phyloP scores from a whole-genome alignment of 2,888 invertebrate genomes.

The Acrobasis suavella region DNA sequence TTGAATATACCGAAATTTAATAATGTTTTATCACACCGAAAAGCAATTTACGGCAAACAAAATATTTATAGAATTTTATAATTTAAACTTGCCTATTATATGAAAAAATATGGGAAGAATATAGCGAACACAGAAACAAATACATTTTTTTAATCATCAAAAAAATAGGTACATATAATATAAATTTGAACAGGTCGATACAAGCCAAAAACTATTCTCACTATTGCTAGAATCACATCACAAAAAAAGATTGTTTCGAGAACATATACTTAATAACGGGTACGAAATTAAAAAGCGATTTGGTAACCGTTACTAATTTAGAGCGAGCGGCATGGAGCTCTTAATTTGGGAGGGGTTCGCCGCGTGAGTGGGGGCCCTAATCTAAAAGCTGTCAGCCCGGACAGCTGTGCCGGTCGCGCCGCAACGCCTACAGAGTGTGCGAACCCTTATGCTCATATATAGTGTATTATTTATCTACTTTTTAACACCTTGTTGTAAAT shows the following conservation, averaged over 20 bases:
- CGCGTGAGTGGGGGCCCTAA: conserved; percentile 60
- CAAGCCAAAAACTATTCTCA: background rate
- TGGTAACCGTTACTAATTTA: conserved; percentile 80
- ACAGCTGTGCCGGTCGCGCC: conserved; percentile 64
- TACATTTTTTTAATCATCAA: no score
- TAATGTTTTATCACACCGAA: no score
- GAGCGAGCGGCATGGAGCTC: conserved; percentile 66
- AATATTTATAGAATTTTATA: no score
- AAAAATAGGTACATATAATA: no score
- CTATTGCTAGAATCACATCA: conserved; percentile 25
- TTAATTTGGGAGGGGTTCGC: conserved; percentile 70
- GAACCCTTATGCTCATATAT: conserved; percentile 51
- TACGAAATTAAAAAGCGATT: conserved; percentile 80
- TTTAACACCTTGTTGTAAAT: background rate
- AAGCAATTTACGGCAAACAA: no score
- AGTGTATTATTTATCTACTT: conserved; percentile 30
- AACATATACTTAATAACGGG: conserved; percentile 68
- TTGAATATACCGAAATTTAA: no score
- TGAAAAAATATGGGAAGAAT: no score
- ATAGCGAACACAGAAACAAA: no score
- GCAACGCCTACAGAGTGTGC: conserved; percentile 49
- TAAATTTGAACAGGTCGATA: background rate
- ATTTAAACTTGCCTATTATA: no score
- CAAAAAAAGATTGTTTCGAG: conserved; percentile 46
- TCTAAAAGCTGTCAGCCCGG: conserved; percentile 79